A percentile compares a stretch with the other conserved stretches of the same genome.
Evolutionary conservation across 2,113 vertebrate species (phyloP).

Genomic region (Romanogobio albipinnatus): DNA sequence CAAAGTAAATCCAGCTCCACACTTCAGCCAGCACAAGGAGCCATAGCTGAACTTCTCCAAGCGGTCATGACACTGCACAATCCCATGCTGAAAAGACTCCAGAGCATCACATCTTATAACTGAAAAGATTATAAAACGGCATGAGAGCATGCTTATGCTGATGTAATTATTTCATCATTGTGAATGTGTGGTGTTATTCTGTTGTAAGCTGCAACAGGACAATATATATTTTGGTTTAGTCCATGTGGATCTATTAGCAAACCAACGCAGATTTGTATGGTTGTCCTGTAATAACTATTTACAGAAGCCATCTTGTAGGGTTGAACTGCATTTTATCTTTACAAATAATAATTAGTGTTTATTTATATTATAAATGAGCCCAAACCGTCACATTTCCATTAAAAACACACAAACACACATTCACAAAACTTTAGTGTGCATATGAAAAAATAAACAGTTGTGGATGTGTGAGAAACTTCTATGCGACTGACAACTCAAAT

Average conservation of each 20-base stretch:
- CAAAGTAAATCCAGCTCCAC: conserved; percentile 12
- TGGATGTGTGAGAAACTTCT: too few relatives aligned
- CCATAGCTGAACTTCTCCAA: conserved; percentile 2
- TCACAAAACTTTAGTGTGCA: too few relatives aligned
- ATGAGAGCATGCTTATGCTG: neutral
- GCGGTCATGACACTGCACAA: neutral
- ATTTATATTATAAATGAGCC: too few relatives aligned
- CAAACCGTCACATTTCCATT: too few relatives aligned
- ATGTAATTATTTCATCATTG: neutral
- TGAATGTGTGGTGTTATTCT: neutral
- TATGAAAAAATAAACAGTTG: too few relatives aligned
- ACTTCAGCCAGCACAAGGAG: conserved; percentile 10
- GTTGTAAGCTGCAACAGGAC: neutral
- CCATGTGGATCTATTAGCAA: neutral
- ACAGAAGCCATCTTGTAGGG: too few relatives aligned
- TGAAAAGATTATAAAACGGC: neutral
- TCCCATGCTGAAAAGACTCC: conserved; percentile 9
- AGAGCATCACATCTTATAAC: conserved; percentile 4
- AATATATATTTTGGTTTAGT: neutral
- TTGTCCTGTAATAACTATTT: neutral
- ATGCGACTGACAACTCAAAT: too few relatives aligned
- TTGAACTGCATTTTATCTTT: too few relatives aligned
- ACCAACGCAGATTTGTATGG: too few relatives aligned
- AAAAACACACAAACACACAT: too few relatives aligned
- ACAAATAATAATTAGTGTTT: too few relatives aligned